These are phyloP conservation scores for Zenarchopterus dispar DNA, from an alignment of 2,797 vertebrate species.

Conservation along the genomic window DNA sequence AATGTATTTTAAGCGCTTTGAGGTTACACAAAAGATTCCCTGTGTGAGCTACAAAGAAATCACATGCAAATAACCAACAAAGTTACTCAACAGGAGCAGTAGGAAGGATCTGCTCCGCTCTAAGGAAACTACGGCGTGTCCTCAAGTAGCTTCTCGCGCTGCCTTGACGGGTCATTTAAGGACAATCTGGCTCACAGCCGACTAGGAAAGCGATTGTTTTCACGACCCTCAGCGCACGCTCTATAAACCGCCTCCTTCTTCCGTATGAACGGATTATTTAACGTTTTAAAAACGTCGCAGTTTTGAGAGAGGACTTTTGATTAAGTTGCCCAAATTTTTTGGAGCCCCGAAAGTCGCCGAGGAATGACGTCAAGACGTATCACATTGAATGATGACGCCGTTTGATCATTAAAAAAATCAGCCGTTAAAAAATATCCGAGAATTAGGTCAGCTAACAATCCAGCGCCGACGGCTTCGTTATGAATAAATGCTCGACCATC, in stretches of 20 bases:
- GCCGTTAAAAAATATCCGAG: conserved; percentile 78
- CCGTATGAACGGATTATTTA: not conserved
- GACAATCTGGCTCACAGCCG: conserved; percentile 61
- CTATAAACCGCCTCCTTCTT: fast-evolving
- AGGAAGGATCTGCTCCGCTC: not conserved
- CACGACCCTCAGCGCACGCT: not conserved
- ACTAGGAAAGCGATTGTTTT: conserved; percentile 1
- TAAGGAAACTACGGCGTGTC: conserved; percentile 46
- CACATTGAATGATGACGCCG: conserved; percentile 83
- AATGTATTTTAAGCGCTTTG: too few relatives aligned
- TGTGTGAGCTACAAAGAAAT: not conserved
- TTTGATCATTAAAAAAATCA: conserved; percentile 80
- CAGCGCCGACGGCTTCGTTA: conserved; percentile 4
- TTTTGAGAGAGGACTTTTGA: too few relatives aligned
- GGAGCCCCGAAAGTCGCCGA: conserved; percentile 72
- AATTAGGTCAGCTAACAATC: conserved; percentile 71
- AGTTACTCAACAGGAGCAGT: not conserved
- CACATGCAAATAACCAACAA: not conserved
- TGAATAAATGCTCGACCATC: not conserved
- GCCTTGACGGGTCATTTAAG: conserved; percentile 70
- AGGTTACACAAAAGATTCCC: too few relatives aligned
- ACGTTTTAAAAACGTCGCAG: not conserved
- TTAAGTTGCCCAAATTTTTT: conserved; percentile 6
- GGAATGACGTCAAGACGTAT: conserved; percentile 85
- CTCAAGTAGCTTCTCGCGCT: conserved; percentile 61